Conservation (phyloP, 1,140 invertebrate genomes). For the Cherax destructor region DNA sequence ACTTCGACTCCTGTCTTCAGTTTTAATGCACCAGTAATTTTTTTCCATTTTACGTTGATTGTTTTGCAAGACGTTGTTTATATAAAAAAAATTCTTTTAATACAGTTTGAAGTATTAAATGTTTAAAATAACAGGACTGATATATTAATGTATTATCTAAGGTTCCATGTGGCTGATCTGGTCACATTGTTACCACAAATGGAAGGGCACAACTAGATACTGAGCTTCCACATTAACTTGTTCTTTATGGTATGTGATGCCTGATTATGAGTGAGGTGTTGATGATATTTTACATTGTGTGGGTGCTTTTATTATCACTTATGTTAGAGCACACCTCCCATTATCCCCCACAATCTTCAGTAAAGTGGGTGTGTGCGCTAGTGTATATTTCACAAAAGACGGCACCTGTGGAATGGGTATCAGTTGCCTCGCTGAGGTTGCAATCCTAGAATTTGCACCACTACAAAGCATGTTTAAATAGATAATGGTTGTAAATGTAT, state of each 20-base stretch:
- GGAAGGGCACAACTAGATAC: background rate
- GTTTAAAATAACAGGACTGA: background rate
- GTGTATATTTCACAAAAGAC: background rate
- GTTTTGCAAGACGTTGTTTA: background rate
- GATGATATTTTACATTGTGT: background rate
- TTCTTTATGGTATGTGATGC: background rate
- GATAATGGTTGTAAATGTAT: background rate
- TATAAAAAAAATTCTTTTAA: background rate
- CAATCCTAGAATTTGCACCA: background rate
- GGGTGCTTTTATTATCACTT: background rate
- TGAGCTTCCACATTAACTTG: background rate
- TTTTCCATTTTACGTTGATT: background rate
- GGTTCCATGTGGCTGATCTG: slow-evolving; percentile 2
- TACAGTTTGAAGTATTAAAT: background rate
- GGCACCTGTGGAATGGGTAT: background rate
- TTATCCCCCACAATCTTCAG: background rate
- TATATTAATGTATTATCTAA: background rate
- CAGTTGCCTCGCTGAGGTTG: background rate
- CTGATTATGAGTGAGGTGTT: background rate
- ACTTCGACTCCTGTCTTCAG: background rate
- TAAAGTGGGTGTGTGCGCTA: background rate
- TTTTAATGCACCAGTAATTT: background rate
- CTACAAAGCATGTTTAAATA: background rate
- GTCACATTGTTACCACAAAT: background rate
- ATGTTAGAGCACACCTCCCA: background rate